Evolutionary conservation across 2,113 vertebrate species (phyloP), one percentile per base, ranked within the genome.

Genomic region (Australoheros scitulus): DNA sequence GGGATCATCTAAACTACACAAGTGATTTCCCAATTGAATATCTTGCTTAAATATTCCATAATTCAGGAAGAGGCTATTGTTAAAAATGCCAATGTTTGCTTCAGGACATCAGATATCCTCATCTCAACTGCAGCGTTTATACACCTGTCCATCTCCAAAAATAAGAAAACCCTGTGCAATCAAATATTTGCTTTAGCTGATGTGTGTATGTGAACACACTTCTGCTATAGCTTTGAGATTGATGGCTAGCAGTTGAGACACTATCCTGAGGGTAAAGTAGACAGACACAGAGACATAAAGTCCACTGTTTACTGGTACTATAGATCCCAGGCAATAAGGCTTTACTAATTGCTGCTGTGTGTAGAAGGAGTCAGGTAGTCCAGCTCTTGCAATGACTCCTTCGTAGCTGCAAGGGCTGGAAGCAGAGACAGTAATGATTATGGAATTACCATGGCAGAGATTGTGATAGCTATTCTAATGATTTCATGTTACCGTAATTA

Each of bases 401-500:
- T 81, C 26, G 20, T 76, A 61, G 85, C 87, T 79, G 85, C 24
- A 13, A 74, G 59, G 68, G 78, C 88, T 70, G 68, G 41, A 91
- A 83, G 81, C 84, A 84, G 83, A 89, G 85, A 72, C 52, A 41
- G 84, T 88, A 90, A 91, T 92, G 85, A 91, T 92, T 88, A 91
- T 90, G 77, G 90, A 93, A 93, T 93, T 84, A 91, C 86, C 79
- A 84, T 85, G 82, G 89, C 88, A 90, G 87, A 87, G 89, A 92
- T 89, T 83, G 91, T 88, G 91, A 93, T 90, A 84, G 90, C 84
- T 83, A 87, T 76, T 87, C 87, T 93, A 95, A 93, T 93, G 90
- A 95, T 91, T 92, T 92, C 88, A 94, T 93, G 93, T 92, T 91
- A 85, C 76, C 3, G 55, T 92, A 92, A 94, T 93, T 93, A 94